Conservation (phyloP, 2,888 invertebrate species). For the Apodemia mormo region DNA sequence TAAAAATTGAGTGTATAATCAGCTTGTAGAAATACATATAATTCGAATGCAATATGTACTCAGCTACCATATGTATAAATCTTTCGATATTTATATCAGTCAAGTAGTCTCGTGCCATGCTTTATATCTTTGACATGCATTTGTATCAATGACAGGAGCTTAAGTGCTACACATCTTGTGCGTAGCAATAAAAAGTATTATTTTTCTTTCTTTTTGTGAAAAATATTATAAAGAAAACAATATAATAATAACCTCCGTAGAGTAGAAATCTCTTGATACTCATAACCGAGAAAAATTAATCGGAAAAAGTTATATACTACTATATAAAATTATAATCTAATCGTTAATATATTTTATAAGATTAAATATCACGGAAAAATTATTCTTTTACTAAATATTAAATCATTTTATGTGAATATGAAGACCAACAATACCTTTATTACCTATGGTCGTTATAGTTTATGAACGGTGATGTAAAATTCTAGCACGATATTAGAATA, state of each 20-base stretch:
- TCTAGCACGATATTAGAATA: background rate
- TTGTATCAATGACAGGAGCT: background rate
- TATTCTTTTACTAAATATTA: background rate
- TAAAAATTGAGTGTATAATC: too few species aligned
- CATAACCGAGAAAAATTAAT: background rate
- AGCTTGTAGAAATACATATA: too few species aligned
- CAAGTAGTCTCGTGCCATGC: background rate
- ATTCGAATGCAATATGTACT: too few species aligned
- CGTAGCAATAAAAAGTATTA: too few species aligned
- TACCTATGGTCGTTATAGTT: background rate
- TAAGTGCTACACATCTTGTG: background rate
- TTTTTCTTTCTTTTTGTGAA: background rate
- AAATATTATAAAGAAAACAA: background rate
- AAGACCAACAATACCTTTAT: background rate
- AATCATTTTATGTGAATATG: background rate
- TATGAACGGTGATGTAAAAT: background rate
- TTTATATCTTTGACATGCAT: background rate
- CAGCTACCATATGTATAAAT: background rate
- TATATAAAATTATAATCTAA: background rate
- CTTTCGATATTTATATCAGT: background rate
- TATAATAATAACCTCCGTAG: too few species aligned
- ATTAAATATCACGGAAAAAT: background rate
- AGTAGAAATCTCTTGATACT: background rate
- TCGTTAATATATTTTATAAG: background rate
- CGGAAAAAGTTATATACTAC: background rate